Evolutionary conservation across 2,797 vertebrate species (phyloP).

Genomic region (Cyclura pinguis): DNA sequence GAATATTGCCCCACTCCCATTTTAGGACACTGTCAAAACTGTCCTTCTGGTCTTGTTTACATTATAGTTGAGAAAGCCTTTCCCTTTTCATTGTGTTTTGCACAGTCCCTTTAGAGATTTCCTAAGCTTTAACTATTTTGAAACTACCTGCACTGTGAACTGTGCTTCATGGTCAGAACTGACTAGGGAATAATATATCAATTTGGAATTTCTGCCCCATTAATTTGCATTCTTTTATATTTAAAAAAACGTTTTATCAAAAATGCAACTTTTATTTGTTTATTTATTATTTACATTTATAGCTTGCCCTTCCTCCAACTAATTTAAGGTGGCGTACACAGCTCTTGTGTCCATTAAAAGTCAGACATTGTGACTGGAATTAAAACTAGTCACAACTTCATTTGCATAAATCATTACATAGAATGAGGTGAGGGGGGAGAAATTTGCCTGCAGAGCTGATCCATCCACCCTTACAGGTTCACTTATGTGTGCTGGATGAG

Average conservation of each 20-base stretch:
- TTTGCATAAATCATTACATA: too few relatives aligned
- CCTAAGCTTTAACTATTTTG: not conserved
- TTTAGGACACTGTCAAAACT: not conserved
- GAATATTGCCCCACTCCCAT: not conserved
- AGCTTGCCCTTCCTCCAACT: not conserved
- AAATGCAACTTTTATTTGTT: not conserved
- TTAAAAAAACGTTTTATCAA: not conserved
- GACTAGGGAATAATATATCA: not conserved
- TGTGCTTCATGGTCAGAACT: not conserved
- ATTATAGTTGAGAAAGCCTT: not conserved
- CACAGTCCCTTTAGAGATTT: not conserved
- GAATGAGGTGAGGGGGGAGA: too few relatives aligned
- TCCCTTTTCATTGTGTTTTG: not conserved
- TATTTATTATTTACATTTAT: not conserved
- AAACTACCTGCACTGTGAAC: not conserved
- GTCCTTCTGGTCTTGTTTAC: not conserved
- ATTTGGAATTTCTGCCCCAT: not conserved
- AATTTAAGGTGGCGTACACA: not conserved
- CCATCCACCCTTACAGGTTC: too few relatives aligned
- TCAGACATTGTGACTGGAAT: too few relatives aligned
- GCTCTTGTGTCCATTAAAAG: not conserved
- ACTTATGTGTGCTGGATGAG: too few relatives aligned
- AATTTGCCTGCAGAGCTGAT: too few relatives aligned
- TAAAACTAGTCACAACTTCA: too few relatives aligned
- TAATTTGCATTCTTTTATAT: not conserved